Evolutionary conservation across 1,140 invertebrate genomes (phyloP), one percentile per base, ranked within the genome.

Genomic region (Drosophila orosa): DNA sequence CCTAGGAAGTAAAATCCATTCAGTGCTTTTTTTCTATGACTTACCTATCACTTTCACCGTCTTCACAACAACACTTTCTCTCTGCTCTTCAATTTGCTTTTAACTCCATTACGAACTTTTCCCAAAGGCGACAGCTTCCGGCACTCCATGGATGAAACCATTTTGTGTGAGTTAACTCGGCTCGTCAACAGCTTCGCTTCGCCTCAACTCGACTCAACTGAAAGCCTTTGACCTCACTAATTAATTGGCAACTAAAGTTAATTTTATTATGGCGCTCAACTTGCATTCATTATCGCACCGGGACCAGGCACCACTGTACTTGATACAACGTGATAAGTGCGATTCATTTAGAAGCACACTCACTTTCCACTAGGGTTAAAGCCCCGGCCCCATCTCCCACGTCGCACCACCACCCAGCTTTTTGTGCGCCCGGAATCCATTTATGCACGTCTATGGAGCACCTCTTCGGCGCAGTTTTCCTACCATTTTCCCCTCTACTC

Each of bases 301-400:
- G 19, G 55, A 22, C 31, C 35, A 69, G 74, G 48, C 47, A n/a
- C 12, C 62, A 76, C 73, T 76, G 73, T 76, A 76, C 73, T 76
- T 31, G 59, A 50, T 57, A 69, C 80, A 63, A 63, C 58, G 61
- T 74, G 66, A 71, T 83, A 84, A 79, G 73, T 73, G 71, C 65
- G 75, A 75, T 83, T 83, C 71, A 79, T 52, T 83, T 78, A 63
- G 72, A 68, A 65, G 73, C 62, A 72, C 66, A 66, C 84, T 85
- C 81, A 69, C 72, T 69, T 73, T 68, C 48, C 37, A 27, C 50
- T 54, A 57, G 65, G 42, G 31, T 58, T 71, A 71, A 48, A 54
- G 31, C 68, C 33, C 12, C 42, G 7, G 15, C 47, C 25, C 3
- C 33, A 45, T 27, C 22, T 35, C 22, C 39, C 42, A 17, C 19